Evolutionary conservation across 2,888 invertebrate species (phyloP).

Genomic region (Argyresthia albistria): DNA sequence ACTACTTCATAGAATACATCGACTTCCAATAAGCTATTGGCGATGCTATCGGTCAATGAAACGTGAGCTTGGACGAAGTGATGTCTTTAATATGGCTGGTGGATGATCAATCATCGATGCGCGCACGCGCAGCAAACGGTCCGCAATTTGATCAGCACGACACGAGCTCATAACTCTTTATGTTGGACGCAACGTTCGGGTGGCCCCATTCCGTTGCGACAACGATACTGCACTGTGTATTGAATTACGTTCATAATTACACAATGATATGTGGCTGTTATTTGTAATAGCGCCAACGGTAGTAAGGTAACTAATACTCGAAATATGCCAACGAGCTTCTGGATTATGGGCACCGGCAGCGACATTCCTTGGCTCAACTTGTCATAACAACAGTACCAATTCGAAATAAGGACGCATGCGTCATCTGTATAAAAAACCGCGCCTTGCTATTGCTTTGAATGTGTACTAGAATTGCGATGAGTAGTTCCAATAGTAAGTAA

Average conservation of each 20-base stretch:
- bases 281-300: constrained; percentile 11
- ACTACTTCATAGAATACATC: not conserved
- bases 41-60: not conserved
- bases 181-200: constrained; percentile 16
- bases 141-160: constrained; percentile 19
- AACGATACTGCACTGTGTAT: constrained; percentile 19
- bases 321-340: too few relatives aligned
- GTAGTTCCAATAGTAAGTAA: constrained; percentile 35
- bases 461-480: constrained; percentile 10
- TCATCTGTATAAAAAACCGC: constrained; percentile 37
- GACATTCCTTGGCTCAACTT: too few relatives aligned
- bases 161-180: constrained; percentile 18
- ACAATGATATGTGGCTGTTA: constrained; percentile 4
- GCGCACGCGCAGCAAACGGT: constrained; percentile 13
- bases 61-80: constrained; percentile 1
- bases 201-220: constrained; percentile 23
- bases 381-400: too few relatives aligned
- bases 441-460: not conserved
- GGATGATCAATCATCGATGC: constrained; percentile 23
- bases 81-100: constrained; percentile 13
- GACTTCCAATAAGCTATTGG: not conserved
- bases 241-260: constrained; percentile 19
- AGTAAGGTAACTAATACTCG: too few relatives aligned
- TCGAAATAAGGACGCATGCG: constrained; percentile 30
- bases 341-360: too few relatives aligned